A percentile compares a stretch with the other conserved stretches of the same genome.
These are phyloP conservation scores for Heliocidaris tuberculata DNA, from an alignment of 35 echinoderm and acorn worm genomes.

Conservation along the genomic window DNA sequence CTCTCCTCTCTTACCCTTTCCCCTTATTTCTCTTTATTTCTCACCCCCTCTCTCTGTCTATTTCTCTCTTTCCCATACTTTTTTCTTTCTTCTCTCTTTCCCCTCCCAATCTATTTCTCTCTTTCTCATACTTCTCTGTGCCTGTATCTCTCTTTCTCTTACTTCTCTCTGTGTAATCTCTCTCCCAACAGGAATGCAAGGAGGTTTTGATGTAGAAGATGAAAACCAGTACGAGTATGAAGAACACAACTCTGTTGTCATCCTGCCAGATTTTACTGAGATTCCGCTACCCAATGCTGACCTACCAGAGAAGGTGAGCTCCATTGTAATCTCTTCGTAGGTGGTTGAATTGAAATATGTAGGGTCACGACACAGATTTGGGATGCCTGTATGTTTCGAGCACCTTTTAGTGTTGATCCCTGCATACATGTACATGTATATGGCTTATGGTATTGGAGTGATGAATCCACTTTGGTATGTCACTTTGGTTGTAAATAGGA, in stretches of 20 bases:
- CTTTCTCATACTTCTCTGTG: too few relatives aligned
- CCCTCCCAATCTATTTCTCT: too few relatives aligned
- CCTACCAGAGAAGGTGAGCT: slow-evolving; percentile 73
- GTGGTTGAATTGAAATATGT: too few relatives aligned
- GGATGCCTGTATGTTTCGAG: neutral
- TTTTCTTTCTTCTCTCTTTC: too few relatives aligned
- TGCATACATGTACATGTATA: too few relatives aligned
- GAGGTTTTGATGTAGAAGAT: slow-evolving; percentile 96
- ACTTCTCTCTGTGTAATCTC: neutral
- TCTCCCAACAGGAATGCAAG: slow-evolving; percentile 74
- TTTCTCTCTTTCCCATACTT: too few relatives aligned
- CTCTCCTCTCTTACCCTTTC: too few relatives aligned
- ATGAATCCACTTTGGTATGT: too few relatives aligned
- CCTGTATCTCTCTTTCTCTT: too few relatives aligned
- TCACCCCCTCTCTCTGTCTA: too few relatives aligned
- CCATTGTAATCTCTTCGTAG: neutral
- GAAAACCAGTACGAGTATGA: slow-evolving; percentile 91
- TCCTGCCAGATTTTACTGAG: slow-evolving; percentile 71
- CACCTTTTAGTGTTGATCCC: neutral
- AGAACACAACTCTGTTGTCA: slow-evolving; percentile 75
- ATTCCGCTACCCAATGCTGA: slow-evolving; percentile 77
- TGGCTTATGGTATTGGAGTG: neutral
- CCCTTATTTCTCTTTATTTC: too few relatives aligned
- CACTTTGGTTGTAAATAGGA: too few relatives aligned
- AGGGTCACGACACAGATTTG: neutral